phyloP scores from a whole-genome alignment of 2,797 vertebrate species.

The Eidolon dupreanum region DNA sequence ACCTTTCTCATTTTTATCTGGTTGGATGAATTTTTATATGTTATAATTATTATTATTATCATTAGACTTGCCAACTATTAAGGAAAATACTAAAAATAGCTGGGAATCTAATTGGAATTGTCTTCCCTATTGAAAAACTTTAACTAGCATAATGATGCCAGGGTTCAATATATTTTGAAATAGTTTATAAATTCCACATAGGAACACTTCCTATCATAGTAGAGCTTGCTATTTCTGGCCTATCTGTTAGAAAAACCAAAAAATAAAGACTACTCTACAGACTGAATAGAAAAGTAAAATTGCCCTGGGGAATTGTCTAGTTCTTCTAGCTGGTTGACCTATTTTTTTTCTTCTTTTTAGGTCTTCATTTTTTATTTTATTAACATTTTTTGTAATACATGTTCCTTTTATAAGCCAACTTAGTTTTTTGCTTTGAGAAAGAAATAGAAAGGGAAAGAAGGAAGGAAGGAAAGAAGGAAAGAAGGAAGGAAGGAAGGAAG shows the following conservation, averaged over 20 bases:
- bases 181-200: neutral
- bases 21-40: neutral
- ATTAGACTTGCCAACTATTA: neutral
- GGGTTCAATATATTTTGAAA: neutral
- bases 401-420: neutral
- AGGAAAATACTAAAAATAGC: neutral
- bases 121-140: neutral
- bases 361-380: neutral
- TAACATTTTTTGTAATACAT: neutral
- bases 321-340: neutral
- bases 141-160: neutral
- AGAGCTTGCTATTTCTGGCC: neutral
- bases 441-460: neutral
- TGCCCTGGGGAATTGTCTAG: neutral
- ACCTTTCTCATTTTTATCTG: neutral
- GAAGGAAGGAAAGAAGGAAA: neutral
- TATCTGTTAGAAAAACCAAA: neutral
- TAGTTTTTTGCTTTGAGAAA: neutral
- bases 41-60: neutral
- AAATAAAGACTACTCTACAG: neutral
- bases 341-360: neutral
- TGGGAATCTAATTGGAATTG: conserved; percentile 1
- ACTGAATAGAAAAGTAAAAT: neutral
- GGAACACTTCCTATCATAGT: neutral
- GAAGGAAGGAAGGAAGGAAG: neutral